phyloP scores from a whole-genome alignment of 2,113 vertebrate species.

The Bos indicus region DNA sequence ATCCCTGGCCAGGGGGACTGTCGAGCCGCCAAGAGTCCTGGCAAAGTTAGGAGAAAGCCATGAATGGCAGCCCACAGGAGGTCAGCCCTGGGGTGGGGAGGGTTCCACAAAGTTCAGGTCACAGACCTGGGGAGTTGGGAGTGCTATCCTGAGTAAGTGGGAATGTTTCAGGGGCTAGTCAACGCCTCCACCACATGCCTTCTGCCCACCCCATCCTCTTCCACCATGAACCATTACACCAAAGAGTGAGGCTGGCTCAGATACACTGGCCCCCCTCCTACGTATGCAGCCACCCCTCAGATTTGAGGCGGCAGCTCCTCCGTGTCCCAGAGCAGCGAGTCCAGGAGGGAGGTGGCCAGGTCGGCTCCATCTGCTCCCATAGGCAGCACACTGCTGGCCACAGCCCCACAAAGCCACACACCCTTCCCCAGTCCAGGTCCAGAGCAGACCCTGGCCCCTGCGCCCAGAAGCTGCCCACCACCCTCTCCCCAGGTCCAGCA shows the following conservation, averaged over 20 bases:
- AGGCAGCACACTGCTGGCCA: not conserved
- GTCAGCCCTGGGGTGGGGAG: not conserved
- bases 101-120: not conserved
- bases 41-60: not conserved
- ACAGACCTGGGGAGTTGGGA: not conserved
- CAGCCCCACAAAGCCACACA: not conserved
- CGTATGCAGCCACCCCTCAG: not conserved
- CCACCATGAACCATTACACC: not conserved
- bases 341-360: not conserved
- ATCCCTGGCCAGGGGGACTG: not conserved
- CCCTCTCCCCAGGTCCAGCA: not conserved
- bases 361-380: not conserved
- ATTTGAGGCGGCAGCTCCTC: not conserved
- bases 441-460: not conserved
- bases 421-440: not conserved
- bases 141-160: not conserved
- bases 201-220: not conserved
- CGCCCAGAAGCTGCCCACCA: not conserved
- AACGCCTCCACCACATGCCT: not conserved
- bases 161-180: not conserved
- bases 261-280: not conserved
- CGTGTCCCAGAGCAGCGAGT: not conserved
- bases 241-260: not conserved
- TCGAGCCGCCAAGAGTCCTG: not conserved
- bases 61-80: not conserved